These are phyloP conservation scores for Drosophila athabasca DNA, from an alignment of 1,140 invertebrate genomes.

Conservation along the genomic window DNA sequence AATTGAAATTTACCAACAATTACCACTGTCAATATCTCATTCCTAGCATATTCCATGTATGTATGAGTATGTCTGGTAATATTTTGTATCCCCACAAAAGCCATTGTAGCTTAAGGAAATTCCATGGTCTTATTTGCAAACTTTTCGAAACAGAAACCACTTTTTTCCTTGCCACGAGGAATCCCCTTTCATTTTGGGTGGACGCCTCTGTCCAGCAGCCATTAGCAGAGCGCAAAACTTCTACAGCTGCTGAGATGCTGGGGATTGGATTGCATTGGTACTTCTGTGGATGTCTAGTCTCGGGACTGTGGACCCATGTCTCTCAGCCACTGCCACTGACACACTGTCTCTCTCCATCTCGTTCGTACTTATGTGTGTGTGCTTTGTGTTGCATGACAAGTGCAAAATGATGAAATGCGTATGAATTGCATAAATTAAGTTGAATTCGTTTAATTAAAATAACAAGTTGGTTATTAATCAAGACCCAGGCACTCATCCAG, in stretches of 20 bases:
- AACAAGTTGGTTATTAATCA: conserved; percentile 75
- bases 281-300: neutral
- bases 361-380: conserved; percentile 32
- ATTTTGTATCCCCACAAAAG: too few species aligned
- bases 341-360: neutral
- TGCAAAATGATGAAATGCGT: conserved; percentile 81
- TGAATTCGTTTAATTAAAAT: conserved; percentile 80
- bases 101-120: too few species aligned
- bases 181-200: neutral
- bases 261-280: conserved; percentile 27
- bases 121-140: neutral
- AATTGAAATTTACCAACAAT: too few species aligned
- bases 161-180: too few species aligned
- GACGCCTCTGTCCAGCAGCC: conserved; percentile 30
- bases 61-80: too few species aligned
- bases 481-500: conserved; percentile 39
- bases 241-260: conserved; percentile 34
- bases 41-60: too few species aligned
- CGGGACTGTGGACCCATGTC: conserved; percentile 35
- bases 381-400: conserved; percentile 65
- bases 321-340: neutral
- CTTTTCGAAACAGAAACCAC: neutral
- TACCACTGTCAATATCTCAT: too few species aligned
- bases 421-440: conserved; percentile 82
- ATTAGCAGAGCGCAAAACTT: conserved; percentile 49